Evolutionary conservation across 2,888 invertebrate genomes (phyloP).

Genomic region (Stratiomys singularior): DNA sequence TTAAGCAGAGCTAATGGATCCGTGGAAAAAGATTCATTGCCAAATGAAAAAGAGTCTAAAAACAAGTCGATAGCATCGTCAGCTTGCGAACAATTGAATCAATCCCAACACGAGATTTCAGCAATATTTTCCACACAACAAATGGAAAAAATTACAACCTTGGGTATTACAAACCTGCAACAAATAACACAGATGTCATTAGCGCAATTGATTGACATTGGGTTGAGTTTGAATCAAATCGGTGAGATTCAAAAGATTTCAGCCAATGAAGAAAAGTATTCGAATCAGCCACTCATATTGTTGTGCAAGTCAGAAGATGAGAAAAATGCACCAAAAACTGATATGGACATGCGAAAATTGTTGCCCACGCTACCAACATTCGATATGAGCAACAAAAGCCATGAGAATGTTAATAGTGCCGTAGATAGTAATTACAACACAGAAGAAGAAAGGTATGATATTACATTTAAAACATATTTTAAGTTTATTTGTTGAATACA

Average conservation of each 20-base stretch:
- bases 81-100: neutral
- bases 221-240: conserved; percentile 36
- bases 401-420: neutral
- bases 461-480: too few species aligned
- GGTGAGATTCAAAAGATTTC: conserved; percentile 38
- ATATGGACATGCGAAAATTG: conserved; percentile 36
- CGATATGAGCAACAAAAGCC: neutral
- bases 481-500: too few species aligned
- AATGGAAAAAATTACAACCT: conserved; percentile 17
- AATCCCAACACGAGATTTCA: conserved; percentile 11
- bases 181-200: conserved; percentile 44
- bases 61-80: neutral
- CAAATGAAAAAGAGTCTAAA: conserved; percentile 14
- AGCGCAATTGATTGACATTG: conserved; percentile 47
- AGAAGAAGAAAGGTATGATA: too few species aligned
- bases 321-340: conserved; percentile 7
- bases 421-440: neutral
- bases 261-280: neutral
- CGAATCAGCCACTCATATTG: neutral
- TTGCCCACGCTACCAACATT: conserved; percentile 17
- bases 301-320: neutral
- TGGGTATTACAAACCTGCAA: conserved; percentile 32
- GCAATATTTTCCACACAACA: conserved; percentile 34
- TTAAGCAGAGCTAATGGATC: neutral
- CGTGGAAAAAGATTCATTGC: neutral